Conservation (phyloP, 2,888 invertebrate genomes). For the Chirona hameri region DNA sequence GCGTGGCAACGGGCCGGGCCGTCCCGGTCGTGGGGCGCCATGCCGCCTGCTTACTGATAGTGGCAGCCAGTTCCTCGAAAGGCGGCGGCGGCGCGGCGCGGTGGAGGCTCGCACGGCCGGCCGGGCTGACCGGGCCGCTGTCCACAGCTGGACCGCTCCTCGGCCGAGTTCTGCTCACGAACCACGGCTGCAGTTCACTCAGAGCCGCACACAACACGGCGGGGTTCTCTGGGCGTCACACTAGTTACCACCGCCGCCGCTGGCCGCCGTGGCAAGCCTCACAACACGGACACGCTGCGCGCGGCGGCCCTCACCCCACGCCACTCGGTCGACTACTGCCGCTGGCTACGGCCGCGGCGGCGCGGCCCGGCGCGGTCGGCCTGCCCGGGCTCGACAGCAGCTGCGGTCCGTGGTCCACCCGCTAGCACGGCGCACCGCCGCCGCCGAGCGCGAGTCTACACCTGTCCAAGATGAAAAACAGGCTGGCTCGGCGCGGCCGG, state of each 20-base stretch:
- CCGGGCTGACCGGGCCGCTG: background rate
- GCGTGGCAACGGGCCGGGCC: no score
- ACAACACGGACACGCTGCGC: no score
- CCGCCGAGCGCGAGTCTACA: conserved; percentile 1
- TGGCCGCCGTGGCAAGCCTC: no score
- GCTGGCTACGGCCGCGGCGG: background rate
- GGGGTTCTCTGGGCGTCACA: no score
- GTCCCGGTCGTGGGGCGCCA: background rate
- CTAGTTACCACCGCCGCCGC: no score
- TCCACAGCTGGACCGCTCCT: background rate
- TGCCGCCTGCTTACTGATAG: background rate
- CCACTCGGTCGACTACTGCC: background rate
- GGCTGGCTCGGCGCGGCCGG: background rate
- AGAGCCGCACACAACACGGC: no score
- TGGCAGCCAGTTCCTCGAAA: background rate
- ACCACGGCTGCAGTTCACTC: background rate
- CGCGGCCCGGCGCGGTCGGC: background rate
- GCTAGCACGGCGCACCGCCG: background rate
- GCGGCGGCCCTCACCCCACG: background rate
- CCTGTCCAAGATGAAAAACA: conserved; percentile 23
- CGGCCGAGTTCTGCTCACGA: background rate
- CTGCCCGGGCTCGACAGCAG: background rate
- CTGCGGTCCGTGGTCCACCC: background rate
- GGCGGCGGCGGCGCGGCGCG: background rate
- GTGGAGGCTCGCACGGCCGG: background rate